Percentiles rank a stretch among this genome's conserved stretches.
Conservation (phyloP, 1,140 invertebrate genomes). For the Teleopsis dalmanni region DNA sequence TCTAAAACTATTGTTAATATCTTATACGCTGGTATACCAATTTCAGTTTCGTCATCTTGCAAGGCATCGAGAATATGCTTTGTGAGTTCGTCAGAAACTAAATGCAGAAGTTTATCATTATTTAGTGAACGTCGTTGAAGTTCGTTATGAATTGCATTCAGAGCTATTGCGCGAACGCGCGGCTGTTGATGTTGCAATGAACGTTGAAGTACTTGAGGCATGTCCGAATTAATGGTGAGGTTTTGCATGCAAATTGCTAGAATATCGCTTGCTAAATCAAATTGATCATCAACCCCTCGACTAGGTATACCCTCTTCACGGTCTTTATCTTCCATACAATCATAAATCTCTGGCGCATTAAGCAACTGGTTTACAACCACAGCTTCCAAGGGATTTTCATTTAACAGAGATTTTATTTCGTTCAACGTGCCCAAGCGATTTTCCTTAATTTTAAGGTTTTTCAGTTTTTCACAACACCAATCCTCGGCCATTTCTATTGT, state of each 20-base stretch:
- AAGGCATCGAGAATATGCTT: conserved; percentile 24
- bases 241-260: conserved; percentile 51
- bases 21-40: conserved; percentile 19
- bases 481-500: conserved; percentile 21
- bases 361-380: conserved; percentile 30
- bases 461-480: conserved; percentile 43
- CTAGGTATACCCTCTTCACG: conserved; percentile 20
- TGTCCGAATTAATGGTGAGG: conserved; percentile 46
- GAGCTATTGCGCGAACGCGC: conserved; percentile 48
- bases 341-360: conserved; percentile 42
- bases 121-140: not conserved
- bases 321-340: conserved; percentile 31
- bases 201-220: conserved; percentile 47
- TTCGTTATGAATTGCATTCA: conserved; percentile 45
- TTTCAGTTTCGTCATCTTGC: conserved; percentile 13
- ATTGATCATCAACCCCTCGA: conserved; percentile 25
- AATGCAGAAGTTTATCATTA: not conserved
- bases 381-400: conserved; percentile 34
- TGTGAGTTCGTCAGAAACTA: not conserved
- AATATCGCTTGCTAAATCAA: conserved; percentile 52
- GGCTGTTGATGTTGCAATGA: conserved; percentile 49
- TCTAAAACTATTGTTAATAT: conserved; percentile 31
- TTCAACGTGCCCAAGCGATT: conserved; percentile 37
- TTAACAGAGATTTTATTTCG: conserved; percentile 43
- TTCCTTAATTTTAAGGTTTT: conserved; percentile 41